Evolutionary conservation across 2,888 invertebrate genomes (phyloP).

Genomic region (Acanthococcus lagerstroemiae): DNA sequence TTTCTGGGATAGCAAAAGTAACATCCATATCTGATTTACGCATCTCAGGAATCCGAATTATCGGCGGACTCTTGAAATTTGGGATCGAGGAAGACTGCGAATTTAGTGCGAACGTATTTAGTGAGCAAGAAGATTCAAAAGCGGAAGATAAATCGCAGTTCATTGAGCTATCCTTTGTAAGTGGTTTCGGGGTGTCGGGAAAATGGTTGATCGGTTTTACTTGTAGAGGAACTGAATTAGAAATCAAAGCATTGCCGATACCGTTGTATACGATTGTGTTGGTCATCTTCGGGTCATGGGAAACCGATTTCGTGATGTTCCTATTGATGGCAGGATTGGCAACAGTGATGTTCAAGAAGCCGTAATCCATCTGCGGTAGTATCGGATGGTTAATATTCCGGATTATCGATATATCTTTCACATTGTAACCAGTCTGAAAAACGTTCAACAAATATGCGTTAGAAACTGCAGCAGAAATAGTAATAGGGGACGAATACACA

Average conservation of each 20-base stretch:
- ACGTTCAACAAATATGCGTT: too few relatives aligned
- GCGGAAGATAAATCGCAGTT: too few relatives aligned
- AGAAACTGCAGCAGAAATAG: background rate
- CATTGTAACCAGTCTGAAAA: constrained; percentile 39
- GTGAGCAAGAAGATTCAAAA: too few relatives aligned
- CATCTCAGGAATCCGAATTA: background rate
- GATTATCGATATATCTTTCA: constrained; percentile 38
- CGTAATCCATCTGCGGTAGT: constrained; percentile 42
- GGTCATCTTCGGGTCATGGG: background rate
- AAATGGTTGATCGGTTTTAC: background rate
- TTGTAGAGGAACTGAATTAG: constrained; percentile 1
- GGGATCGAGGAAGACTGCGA: too few relatives aligned
- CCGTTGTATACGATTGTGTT: background rate
- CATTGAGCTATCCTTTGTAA: too few relatives aligned
- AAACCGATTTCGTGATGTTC: background rate
- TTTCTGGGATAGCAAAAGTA: background rate
- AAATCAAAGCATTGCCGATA: background rate
- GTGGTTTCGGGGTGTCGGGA: background rate
- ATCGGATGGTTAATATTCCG: constrained; percentile 39
- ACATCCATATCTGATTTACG: constrained; percentile 1
- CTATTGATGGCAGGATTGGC: constrained; percentile 23
- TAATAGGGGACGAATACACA: background rate
- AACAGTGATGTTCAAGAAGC: constrained; percentile 16
- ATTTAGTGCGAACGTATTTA: too few relatives aligned
- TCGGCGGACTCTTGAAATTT: background rate